Conservation (phyloP, 2,113 vertebrate genomes). For the Marmota flaviventris region DNA sequence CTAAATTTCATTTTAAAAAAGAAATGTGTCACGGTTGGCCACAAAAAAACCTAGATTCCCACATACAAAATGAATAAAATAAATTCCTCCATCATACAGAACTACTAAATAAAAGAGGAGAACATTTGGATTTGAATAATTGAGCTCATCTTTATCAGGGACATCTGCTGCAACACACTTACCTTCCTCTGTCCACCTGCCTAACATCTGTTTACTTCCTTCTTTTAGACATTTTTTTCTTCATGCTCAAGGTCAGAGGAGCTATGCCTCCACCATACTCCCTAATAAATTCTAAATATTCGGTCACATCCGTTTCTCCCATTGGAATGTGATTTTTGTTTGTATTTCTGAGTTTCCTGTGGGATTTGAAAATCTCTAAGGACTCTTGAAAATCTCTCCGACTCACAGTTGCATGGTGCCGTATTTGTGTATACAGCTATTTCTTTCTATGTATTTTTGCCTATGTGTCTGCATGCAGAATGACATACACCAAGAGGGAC, state of each 20-base stretch:
- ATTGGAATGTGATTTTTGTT: not conserved
- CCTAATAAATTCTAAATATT: not conserved
- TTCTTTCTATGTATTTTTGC: not conserved
- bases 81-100: not conserved
- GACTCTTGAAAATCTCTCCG: not conserved
- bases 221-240: not conserved
- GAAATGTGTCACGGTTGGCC: not conserved
- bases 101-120: not conserved
- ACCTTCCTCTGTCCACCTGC: not conserved
- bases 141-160: slow-evolving; percentile 26
- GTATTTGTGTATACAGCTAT: not conserved
- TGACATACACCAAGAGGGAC: not conserved
- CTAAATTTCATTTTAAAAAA: not conserved
- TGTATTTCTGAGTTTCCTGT: not conserved
- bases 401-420: not conserved
- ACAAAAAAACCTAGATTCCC: slow-evolving; percentile 9
- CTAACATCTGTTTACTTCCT: not conserved
- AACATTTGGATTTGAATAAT: not conserved
- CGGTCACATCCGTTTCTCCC: not conserved
- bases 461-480: too few species aligned
- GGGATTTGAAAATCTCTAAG: not conserved
- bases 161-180: not conserved
- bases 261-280: not conserved
- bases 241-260: not conserved
- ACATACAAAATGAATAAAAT: not conserved